phyloP scores from a whole-genome alignment of 1,140 invertebrate species.

The Drosophila orena region DNA sequence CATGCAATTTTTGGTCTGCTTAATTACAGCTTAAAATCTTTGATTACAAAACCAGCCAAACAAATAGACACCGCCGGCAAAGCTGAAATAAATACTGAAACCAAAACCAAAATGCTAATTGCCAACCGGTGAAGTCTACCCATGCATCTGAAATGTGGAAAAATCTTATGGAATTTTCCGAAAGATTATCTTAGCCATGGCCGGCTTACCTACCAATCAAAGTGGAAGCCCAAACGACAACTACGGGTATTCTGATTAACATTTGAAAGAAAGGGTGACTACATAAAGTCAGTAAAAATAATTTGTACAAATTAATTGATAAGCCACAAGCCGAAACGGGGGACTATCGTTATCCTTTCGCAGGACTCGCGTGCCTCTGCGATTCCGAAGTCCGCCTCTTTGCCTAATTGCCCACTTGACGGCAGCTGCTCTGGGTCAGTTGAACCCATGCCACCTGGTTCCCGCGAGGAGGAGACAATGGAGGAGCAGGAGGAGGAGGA shows the following conservation, averaged over 20 bases:
- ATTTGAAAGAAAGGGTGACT: too few relatives aligned
- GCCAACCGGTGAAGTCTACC: conserved; percentile 2
- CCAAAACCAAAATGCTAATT: conserved; percentile 43
- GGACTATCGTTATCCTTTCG: background rate
- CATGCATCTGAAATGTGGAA: conserved; percentile 20
- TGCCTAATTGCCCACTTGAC: conserved; percentile 58
- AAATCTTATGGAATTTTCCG: conserved; percentile 15
- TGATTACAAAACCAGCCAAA: conserved; percentile 65
- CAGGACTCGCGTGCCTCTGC: background rate
- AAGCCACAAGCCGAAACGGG: too few relatives aligned
- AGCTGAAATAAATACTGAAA: conserved; percentile 22
- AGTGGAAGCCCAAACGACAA: too few relatives aligned
- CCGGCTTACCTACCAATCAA: background rate
- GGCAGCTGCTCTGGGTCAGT: conserved; percentile 32
- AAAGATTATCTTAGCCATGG: conserved; percentile 6
- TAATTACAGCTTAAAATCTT: conserved; percentile 81
- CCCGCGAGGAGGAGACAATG: background rate
- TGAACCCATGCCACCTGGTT: background rate
- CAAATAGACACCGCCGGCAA: conserved; percentile 30
- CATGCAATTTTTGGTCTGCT: conserved; percentile 73
- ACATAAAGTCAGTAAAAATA: too few relatives aligned
- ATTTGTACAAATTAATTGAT: background rate
- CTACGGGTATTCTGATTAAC: too few relatives aligned
- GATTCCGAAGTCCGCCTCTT: conserved; percentile 26
- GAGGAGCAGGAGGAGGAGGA: background rate